phyloP scores from a whole-genome alignment of 2,113 vertebrate species.

The Emydura subglobosa region DNA sequence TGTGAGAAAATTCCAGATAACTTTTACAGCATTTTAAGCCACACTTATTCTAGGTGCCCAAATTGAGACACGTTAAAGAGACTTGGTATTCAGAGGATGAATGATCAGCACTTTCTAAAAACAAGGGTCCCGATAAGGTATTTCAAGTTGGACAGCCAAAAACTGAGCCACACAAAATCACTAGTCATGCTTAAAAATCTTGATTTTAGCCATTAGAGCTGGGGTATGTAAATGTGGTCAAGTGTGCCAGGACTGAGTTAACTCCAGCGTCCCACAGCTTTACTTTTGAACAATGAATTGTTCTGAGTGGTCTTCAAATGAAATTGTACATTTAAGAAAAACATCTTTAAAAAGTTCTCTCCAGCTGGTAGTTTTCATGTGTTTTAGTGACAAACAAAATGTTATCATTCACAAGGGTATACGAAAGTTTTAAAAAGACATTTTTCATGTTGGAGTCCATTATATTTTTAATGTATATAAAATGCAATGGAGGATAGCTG shows the following conservation, averaged over 20 bases:
- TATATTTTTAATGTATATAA: slow-evolving; percentile 21
- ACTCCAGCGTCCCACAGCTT: neutral
- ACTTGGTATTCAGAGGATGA: neutral
- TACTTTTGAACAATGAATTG: neutral
- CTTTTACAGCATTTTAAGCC: neutral
- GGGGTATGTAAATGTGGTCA: neutral
- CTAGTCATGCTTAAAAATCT: neutral
- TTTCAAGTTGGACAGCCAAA: neutral
- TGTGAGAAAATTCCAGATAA: neutral
- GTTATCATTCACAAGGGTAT: slow-evolving; percentile 28
- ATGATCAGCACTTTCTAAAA: neutral
- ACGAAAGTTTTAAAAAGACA: slow-evolving; percentile 23
- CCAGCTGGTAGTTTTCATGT: neutral
- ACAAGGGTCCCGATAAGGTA: neutral
- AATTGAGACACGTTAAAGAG: neutral
- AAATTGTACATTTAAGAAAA: neutral
- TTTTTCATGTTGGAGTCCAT: neutral
- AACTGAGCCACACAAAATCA: neutral
- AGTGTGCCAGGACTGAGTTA: neutral
- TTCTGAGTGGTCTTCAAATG: neutral
- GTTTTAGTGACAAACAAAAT: slow-evolving; percentile 8
- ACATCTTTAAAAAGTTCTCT: slow-evolving; percentile 6
- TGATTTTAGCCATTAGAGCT: neutral
- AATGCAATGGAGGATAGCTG: neutral
- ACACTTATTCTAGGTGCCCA: accelerated